Evolutionary conservation across 2,888 invertebrate species (phyloP), one percentile per base, ranked within the genome.

Genomic region (Tetragnatha montana): DNA sequence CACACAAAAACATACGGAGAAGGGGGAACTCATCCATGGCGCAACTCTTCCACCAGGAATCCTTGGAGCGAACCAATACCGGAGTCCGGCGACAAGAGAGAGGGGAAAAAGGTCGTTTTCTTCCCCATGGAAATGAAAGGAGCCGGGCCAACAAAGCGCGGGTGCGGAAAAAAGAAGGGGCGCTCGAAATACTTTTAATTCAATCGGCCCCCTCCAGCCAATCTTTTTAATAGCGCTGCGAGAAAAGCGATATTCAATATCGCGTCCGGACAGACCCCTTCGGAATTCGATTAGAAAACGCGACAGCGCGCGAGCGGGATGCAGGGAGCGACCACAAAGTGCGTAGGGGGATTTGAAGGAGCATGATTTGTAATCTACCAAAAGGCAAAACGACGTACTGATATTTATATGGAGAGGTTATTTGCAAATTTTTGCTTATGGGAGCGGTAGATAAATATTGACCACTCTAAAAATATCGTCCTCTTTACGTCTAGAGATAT

Each of bases 201-300:
- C 89, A 85, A 81, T 76, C 35, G 17, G 21, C 71, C 74, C 70
- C 87, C 76, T 78, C 60, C 49, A 89, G 89, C 85, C 89, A 89
- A 89, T 89, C 89, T 89, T 85, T 89, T 86, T 89, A 89, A 89
- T 89, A 89, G 89, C 89, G 75, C 79, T 75, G 71, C 73, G 79
- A 69, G 89, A 89, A 85, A 89, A 89, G 89, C 89, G 89, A 89
- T 89, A 89, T 89, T 89, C 89, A 89, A 89, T 89, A 89, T 89
- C 85, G 76, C 84, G 69, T 70, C 88, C 74, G 71, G 49, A 60
- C 76, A 75, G 81, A 60, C 81, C 89, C 88, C 89, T 85, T 85
- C 78, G 89, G 85, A 89, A 89, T 89, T 89, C 89, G 89, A 89
- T 89, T 89, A 89, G 85, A 89, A 81, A 89, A 89, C 85, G 89